Evolutionary conservation across 2,888 invertebrate species (phyloP), one percentile per base, ranked within the genome.

Genomic region (Xylocampa areola): DNA sequence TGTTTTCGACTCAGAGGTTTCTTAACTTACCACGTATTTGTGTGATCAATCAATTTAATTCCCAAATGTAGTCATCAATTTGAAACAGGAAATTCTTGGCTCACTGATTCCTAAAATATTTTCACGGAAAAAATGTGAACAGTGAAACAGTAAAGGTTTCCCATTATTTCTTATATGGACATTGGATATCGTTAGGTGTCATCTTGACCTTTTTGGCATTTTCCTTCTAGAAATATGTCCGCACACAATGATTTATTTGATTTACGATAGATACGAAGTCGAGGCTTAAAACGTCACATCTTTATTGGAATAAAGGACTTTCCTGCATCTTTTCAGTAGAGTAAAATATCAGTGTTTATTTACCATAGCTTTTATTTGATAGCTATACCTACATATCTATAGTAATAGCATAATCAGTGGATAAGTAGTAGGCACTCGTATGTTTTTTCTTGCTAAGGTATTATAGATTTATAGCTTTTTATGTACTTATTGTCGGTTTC

Each of bases 121-220:
- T 11, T 14, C 45, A 36, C 29, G 32, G 47, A 47, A 62, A 21
- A 68, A 47, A 68, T 33, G 30, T 30, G 51, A 17, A 35, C n/a
- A n/a, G 14, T 32, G 35, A 41, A 53, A 51, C 41, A 35, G 36
- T 32, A 60, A 44, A 35, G n/a, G 36, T n/a, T n/a, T n/a, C 37
- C 53, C 45, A 61, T 67, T 68, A 72, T 72, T 60, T 61, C 49
- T 43, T 49, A 30, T 36, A 64, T 36, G 57, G 57, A 40, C 73
- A 57, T 76, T 36, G 57, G 57, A 40, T 68, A 57, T 76, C 65
- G 68, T 73, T 73, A 76, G n/a, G n/a, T n/a, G n/a, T 35, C 49
- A 47, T 48, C 40, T 63, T 65, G 73, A 68, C 68, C 68, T 73
- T 48, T 37, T 29, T 39, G 23, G 65, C 68, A 65, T 65, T 52